phyloP scores from a whole-genome alignment of 2,113 vertebrate species.

The Phrynosoma blainvillii region DNA sequence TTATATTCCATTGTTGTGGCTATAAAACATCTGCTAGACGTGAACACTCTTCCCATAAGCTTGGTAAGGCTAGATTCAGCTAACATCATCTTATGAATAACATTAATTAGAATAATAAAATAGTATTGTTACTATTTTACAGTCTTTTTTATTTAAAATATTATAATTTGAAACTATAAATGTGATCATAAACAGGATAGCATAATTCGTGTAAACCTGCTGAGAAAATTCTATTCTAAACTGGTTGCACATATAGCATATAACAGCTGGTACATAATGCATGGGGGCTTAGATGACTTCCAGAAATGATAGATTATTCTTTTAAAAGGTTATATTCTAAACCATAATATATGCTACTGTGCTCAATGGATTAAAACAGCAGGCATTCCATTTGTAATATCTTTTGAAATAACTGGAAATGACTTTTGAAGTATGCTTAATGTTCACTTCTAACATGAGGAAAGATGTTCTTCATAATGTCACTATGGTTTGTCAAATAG shows the following conservation, averaged over 20 bases:
- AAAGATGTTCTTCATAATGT: conserved; percentile 32
- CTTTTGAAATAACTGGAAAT: conserved; percentile 31
- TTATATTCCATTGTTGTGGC: conserved; percentile 3
- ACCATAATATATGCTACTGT: neutral
- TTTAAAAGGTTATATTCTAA: conserved; percentile 29
- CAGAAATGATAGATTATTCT: neutral
- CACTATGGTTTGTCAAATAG: conserved; percentile 8
- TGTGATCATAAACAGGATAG: neutral
- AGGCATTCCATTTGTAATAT: neutral
- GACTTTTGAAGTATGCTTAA: neutral
- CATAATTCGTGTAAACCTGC: neutral
- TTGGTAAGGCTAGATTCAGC: neutral
- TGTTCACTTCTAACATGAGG: neutral
- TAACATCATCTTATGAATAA: neutral
- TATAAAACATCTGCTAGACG: neutral
- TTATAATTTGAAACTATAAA: neutral
- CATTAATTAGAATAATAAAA: neutral
- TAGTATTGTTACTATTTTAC: neutral
- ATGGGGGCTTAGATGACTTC: neutral
- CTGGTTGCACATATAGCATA: neutral
- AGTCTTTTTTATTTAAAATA: conserved; percentile 17
- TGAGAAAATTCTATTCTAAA: neutral
- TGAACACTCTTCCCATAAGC: neutral
- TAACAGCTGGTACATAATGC: neutral
- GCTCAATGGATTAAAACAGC: conserved; percentile 20